A percentile compares a stretch with the other conserved stretches of the same genome.
Conservation (phyloP, 2,888 invertebrate genomes). For the Epinotia ramella region DNA sequence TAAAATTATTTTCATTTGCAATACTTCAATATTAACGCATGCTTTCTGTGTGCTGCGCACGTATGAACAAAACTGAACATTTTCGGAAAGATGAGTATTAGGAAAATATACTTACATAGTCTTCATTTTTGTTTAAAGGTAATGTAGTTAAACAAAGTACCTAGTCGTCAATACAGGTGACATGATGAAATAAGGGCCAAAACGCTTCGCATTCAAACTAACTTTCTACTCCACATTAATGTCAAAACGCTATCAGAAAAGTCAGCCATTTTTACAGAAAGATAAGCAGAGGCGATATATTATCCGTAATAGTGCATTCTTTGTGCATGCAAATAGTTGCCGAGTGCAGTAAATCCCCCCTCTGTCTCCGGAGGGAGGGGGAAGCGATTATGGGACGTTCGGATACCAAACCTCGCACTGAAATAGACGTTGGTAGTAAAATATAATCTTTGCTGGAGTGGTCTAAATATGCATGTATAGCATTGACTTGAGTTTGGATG, state of each 20-base stretch:
- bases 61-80: no score
- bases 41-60: no score
- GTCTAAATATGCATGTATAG: background rate
- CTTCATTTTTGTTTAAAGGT: background rate
- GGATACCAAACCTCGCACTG: constrained; percentile 14
- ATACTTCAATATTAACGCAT: no score
- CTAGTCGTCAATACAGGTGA: no score
- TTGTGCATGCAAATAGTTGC: constrained; percentile 60
- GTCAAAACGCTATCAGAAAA: constrained; percentile 37
- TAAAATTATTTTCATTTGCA: no score
- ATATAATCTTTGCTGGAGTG: background rate
- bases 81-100: no score
- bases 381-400: constrained; percentile 17
- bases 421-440: constrained; percentile 9
- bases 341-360: constrained; percentile 55
- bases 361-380: constrained; percentile 56
- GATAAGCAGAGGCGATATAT: constrained; percentile 39
- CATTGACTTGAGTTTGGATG: background rate
- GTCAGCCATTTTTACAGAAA: constrained; percentile 40
- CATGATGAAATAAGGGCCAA: no score
- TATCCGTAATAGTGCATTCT: constrained; percentile 51
- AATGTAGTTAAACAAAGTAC: background rate
- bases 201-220: background rate
- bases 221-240: constrained; percentile 15
- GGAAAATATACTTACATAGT: no score